phyloP scores from a whole-genome alignment of 2,113 vertebrate genomes.

The Lepus americanus region DNA sequence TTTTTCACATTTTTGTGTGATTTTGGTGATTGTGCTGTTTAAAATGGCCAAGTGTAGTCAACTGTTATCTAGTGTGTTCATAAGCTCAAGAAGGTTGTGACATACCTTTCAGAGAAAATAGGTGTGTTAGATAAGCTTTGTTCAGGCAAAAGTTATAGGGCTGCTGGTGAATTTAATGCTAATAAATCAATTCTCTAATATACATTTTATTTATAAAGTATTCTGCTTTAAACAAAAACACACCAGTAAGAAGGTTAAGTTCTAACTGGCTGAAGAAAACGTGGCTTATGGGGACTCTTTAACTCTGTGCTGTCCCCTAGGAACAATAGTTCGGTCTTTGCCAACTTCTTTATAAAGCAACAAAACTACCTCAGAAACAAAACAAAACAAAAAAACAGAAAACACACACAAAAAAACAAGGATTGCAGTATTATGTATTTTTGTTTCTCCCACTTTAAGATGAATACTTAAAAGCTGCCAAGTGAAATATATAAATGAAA shows the following conservation, averaged over 20 bases:
- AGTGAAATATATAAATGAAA: slow-evolving; percentile 35
- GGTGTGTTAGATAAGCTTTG: not conserved
- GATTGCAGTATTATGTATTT: too few species aligned
- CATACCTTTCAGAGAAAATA: not conserved
- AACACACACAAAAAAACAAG: too few species aligned
- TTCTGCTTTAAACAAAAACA: slow-evolving; percentile 8
- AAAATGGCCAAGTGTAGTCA: not conserved
- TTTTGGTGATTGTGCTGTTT: not conserved
- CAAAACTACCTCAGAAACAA: not conserved
- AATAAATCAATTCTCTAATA: not conserved
- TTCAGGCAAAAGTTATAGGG: not conserved
- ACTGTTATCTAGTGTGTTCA: not conserved
- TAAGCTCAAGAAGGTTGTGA: not conserved
- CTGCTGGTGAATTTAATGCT: not conserved
- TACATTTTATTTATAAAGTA: not conserved
- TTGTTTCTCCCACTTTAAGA: not conserved
- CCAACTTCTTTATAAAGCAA: slow-evolving; percentile 29
- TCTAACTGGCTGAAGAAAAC: not conserved
- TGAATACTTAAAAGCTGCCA: not conserved
- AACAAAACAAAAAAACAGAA: not conserved
- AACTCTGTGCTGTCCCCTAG: not conserved
- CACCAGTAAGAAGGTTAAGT: not conserved
- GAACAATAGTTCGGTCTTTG: not conserved
- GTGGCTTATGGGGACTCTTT: not conserved
- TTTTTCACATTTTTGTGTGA: slow-evolving; percentile 15